Evolutionary conservation across 2,113 vertebrate species (phyloP), one percentile per base, ranked within the genome.

Genomic region (Triplophysa siluroides): DNA sequence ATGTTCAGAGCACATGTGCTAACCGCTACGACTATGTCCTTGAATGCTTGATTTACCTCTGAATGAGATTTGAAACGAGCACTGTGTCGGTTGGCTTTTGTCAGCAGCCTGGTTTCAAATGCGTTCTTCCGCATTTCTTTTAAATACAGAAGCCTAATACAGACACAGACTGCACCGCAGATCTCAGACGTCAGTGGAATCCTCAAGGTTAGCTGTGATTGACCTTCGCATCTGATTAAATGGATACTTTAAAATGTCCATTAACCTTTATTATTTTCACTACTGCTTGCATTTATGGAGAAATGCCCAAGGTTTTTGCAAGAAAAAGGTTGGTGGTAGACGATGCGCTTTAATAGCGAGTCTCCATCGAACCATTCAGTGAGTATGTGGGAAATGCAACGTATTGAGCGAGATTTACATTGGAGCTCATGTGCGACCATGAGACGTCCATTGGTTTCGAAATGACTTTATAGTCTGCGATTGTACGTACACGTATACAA

Each of bases 321-420:
- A 56, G 21, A 61, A 74, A 24, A n/a, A 74, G 58, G 52, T 7
- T 72, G 11, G 26, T 16, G 50, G 12, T 58, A 7, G 33, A 7
- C 8, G 33, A 38, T 38, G 33, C 54, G 64, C 60, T 68, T 78
- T 82, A 78, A 82, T 71, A 29, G 66, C 26, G 8, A 47, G 74
- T 58, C 63, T 60, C 58, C 56, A 2, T 66, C 11, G 0, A 62
- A 23, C 41, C 16, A 10, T 69, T 74, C 14, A 43, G 41, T 8
- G 3, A 0, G 2, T 74, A 61, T 74, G 33, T 21, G 18, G 72
- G 61, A 61, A 60, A 74, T 24, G 14, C 19, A 58, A 14, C 54
- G 43, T 12, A 19, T 61, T 74, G 33, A 74, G 45, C 12, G 3
- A 21, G 54, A 45, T 24, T 62, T 61, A 61, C 58, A 72, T 54